A percentile compares a stretch with the other conserved stretches of the same genome.
Evolutionary conservation across 2,888 invertebrate genomes (phyloP).

Genomic region (Aquatica leii): DNA sequence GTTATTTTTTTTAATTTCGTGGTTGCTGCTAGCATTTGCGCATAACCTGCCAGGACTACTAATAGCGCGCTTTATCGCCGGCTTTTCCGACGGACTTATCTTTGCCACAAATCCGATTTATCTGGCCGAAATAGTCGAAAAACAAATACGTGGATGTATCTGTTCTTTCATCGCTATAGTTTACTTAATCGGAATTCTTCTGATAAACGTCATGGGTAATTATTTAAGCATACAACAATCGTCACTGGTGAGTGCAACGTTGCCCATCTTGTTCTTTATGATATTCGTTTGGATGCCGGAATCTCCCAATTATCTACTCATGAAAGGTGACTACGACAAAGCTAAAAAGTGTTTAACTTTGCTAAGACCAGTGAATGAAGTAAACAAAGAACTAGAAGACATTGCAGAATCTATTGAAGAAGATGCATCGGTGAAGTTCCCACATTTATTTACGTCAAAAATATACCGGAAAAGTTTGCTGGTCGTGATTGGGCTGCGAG

Average conservation of each 20-base stretch:
- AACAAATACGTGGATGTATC: conserved; percentile 66
- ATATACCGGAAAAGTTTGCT: conserved; percentile 69
- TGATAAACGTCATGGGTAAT: conserved; percentile 69
- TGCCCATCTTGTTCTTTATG: conserved; percentile 66
- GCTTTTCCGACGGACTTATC: conserved; percentile 63
- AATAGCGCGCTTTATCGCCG: conserved; percentile 63
- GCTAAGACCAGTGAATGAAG: conserved; percentile 63
- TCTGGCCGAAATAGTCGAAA: conserved; percentile 69
- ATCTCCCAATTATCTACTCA: conserved; percentile 63
- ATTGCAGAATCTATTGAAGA: conserved; percentile 43
- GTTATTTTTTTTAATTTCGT: conserved; percentile 69
- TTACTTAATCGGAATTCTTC: conserved; percentile 67
- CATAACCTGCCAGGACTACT: conserved; percentile 66
- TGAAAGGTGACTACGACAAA: conserved; percentile 55
- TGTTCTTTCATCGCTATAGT: conserved; percentile 69
- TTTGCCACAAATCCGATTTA: conserved; percentile 66
- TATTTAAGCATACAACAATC: conserved; percentile 64
- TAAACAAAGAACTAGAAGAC: conserved; percentile 60
- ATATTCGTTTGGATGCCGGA: conserved; percentile 72
- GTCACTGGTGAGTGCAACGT: conserved; percentile 65
- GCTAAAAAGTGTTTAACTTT: conserved; percentile 64
- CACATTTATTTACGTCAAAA: conserved; percentile 63
- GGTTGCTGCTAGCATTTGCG: conserved; percentile 70
- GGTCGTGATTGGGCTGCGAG: conserved; percentile 67
- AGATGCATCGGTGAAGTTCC: conserved; percentile 63